Evolutionary conservation across 2,797 vertebrate genomes (phyloP).

Genomic region (Epinephelus coioides): DNA sequence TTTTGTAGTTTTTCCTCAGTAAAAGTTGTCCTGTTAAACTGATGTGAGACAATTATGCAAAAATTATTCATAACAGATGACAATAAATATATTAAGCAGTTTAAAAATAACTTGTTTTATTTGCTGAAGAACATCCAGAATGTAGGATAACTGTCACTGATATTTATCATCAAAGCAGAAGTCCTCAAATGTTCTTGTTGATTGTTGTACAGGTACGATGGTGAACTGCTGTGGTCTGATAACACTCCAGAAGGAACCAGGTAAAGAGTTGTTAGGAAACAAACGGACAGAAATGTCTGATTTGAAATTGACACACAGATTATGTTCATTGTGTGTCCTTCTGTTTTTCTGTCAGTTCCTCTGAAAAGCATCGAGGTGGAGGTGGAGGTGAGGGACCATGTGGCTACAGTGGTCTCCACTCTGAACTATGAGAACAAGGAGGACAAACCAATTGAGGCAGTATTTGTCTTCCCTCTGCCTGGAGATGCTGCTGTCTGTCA

Average conservation of each 20-base stretch:
- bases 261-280: neutral
- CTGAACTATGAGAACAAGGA: constrained; percentile 88
- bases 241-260: neutral
- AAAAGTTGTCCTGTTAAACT: no score
- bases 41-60: no score
- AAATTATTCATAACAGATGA: no score
- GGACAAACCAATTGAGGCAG: constrained; percentile 82
- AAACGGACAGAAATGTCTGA: no score
- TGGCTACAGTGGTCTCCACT: constrained; percentile 86
- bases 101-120: no score
- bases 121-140: no score
- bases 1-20: no score
- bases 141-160: rapidly evolving
- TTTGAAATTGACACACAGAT: no score
- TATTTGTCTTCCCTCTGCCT: constrained; percentile 90
- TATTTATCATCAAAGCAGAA: no score
- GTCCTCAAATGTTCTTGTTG: neutral
- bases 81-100: no score
- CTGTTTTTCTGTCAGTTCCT: constrained; percentile 72
- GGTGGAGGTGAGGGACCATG: constrained; percentile 85
- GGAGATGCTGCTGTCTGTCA: constrained; percentile 89
- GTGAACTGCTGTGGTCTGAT: neutral
- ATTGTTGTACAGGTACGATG: neutral
- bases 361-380: constrained; percentile 87
- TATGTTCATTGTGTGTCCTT: neutral